These are phyloP conservation scores for Hedychridium roseum DNA, from an alignment of 2,888 invertebrate genomes.

Conservation along the genomic window DNA sequence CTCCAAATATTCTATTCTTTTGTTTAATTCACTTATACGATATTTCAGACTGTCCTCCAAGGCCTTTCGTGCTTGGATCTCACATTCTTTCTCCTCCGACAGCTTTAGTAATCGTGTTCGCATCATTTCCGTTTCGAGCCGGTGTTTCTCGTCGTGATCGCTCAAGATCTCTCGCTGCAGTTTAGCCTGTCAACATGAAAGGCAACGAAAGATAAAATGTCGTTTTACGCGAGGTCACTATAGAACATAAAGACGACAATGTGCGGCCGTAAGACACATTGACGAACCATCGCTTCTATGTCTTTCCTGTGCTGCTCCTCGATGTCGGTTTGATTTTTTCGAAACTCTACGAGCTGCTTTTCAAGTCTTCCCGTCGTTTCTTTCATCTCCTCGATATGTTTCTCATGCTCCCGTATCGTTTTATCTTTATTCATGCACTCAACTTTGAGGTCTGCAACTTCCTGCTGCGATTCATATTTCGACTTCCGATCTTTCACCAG, in stretches of 20 bases:
- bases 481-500: conserved; percentile 29
- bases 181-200: conserved; percentile 33
- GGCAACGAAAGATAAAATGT: neutral
- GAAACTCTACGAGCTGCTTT: conserved; percentile 35
- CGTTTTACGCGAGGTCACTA: neutral
- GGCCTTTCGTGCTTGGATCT: conserved; percentile 25
- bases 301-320: conserved; percentile 47
- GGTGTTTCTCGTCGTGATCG: conserved; percentile 39
- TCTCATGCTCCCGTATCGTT: conserved; percentile 56
- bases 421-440: conserved; percentile 56
- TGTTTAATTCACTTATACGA: conserved; percentile 26
- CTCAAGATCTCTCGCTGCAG: conserved; percentile 48
- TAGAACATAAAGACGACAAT: no score
- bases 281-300: conserved; percentile 48
- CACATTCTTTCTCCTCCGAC: conserved; percentile 31
- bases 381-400: conserved; percentile 51
- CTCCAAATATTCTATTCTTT: conserved; percentile 24
- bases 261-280: no score
- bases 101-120: conserved; percentile 36
- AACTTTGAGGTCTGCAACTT: conserved; percentile 55
- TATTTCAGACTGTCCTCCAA: conserved; percentile 32
- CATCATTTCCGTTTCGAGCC: conserved; percentile 37
- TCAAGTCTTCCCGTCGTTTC: conserved; percentile 37
- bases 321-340: conserved; percentile 33
- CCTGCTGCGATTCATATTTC: conserved; percentile 44